Percentiles rank a stretch among this genome's conserved stretches.
Conservation (phyloP, 2,113 vertebrate species). For the Calidris pygmaea region DNA sequence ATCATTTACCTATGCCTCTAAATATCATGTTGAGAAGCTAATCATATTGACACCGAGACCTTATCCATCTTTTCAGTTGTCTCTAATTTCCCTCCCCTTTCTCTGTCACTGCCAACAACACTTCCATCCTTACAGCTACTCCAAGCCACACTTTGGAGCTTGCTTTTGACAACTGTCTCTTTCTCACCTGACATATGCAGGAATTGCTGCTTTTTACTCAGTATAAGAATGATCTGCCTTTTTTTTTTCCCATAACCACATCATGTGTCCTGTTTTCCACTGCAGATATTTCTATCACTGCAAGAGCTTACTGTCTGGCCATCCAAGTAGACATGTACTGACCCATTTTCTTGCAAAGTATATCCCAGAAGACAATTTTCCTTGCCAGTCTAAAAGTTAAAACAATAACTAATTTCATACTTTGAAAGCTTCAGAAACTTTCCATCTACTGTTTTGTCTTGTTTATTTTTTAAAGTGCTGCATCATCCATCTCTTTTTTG, state of each 20-base stretch:
- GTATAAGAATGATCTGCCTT: background rate
- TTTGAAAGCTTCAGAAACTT: background rate
- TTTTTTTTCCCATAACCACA: background rate
- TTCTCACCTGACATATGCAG: background rate
- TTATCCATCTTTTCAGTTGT: background rate
- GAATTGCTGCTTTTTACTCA: background rate
- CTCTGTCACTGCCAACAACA: background rate
- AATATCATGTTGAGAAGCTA: background rate
- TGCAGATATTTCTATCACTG: background rate
- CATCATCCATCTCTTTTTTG: accelerated
- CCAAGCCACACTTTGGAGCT: background rate
- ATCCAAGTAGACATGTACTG: background rate
- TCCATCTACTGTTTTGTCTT: background rate
- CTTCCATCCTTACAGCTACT: background rate
- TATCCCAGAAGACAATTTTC: background rate
- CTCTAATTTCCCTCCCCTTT: background rate
- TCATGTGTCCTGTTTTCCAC: background rate
- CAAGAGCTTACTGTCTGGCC: background rate
- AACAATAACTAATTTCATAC: background rate
- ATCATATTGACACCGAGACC: background rate
- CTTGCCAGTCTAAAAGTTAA: background rate
- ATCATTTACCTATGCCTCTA: background rate
- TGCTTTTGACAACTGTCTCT: background rate
- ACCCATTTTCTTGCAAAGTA: background rate
- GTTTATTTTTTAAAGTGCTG: background rate